Conservation (phyloP, 2,113 vertebrate genomes). For the Nerophis lumbriciformis region DNA sequence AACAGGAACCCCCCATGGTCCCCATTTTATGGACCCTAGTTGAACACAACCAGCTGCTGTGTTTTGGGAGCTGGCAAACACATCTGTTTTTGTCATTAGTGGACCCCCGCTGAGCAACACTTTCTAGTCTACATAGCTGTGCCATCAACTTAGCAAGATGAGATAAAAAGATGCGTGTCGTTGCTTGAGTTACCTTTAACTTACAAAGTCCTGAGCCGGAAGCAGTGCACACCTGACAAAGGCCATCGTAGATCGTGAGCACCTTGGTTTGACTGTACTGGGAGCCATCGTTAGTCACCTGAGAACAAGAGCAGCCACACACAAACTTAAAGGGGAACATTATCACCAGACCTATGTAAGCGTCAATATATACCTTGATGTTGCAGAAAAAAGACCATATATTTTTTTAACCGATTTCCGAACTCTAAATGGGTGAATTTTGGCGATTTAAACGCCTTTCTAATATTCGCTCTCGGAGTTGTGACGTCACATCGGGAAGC, state of each 20-base stretch:
- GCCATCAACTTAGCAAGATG: neutral
- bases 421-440: too few species aligned
- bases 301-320: neutral
- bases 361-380: too few species aligned
- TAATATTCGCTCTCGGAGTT: too few species aligned
- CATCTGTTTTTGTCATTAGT: conserved; percentile 51
- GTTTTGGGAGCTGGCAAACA: conserved; percentile 4
- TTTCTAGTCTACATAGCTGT: neutral
- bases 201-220: conserved; percentile 72
- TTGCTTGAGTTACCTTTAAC: conserved; percentile 77
- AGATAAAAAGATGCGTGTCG: neutral
- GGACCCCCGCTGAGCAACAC: neutral
- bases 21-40: neutral
- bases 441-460: too few species aligned
- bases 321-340: too few species aligned
- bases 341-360: too few species aligned
- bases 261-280: conserved; percentile 72
- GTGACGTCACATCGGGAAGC: too few species aligned
- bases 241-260: conserved; percentile 73
- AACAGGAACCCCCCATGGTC: conserved; percentile 1
- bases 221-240: conserved; percentile 73
- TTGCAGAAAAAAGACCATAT: too few species aligned
- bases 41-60: conserved; percentile 24
- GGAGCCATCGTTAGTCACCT: conserved; percentile 76
- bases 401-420: too few species aligned